Evolutionary conservation across 92 coral and sea anemone genomes (phyloP), one percentile per base, ranked within the genome.

Genomic region (Porites lobata): DNA sequence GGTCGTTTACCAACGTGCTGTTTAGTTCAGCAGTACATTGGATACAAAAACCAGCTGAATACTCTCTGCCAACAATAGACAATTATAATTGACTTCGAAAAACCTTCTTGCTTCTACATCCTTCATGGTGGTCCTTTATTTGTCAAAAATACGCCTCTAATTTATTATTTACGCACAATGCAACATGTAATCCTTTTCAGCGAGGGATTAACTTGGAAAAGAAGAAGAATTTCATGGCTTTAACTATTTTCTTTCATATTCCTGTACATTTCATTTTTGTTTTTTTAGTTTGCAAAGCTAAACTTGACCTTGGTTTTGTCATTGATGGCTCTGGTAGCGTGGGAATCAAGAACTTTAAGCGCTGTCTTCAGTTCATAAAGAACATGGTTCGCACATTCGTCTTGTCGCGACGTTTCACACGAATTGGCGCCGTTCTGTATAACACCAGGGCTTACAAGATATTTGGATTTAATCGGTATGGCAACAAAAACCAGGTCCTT

Each of bases 321-420:
- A 83, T 94, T 53, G 98, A 94, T 77, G 98, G 95, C 63, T 94
- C 98, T 17, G 98, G 98, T 84, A 94, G 98, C 68, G 89, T 94
- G 26, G 95, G 98, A 66, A 67, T 58, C 17, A 90, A 91, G 20
- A 94, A 94, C 89, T 94, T 94, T 94, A 89, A 90, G 21, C 94
- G 95, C 71, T 94, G 98, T 51, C 89, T 94, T 57, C 76, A 92
- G 38, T 94, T 94, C 52, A 91, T 94, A n/a, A 83, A 88, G 76
- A 50, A 84, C 64, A 61, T 94, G 80, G 84, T 93, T 32, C 87
- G 84, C 6, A 75, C 94, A 6, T 94, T 94, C 78, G 81, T 43
- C 57, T 78, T 94, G 19, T 89, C 94, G 10, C 66, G 83, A 9
- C 80, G 88, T 22, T 79, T 56, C 77, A 89, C 92, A 0, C 93